These are phyloP conservation scores for Eumaeus atala DNA, from an alignment of 1,140 invertebrate genomes.

Conservation along the genomic window DNA sequence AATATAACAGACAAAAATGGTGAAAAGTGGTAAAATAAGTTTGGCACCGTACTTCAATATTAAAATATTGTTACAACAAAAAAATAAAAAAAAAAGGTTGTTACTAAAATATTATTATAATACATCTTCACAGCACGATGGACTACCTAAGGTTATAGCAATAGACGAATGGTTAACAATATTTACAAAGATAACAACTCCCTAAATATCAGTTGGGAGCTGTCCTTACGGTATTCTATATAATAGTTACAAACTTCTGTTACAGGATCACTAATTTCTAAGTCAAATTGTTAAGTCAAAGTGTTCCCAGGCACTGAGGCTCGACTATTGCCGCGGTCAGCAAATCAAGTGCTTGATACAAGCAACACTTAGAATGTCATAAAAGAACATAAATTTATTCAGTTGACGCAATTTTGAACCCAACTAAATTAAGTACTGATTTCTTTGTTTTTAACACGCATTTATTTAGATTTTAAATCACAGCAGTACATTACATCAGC, in stretches of 20 bases:
- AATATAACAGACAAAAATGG: conserved; percentile 1
- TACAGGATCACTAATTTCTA: background rate
- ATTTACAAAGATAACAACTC: conserved; percentile 64
- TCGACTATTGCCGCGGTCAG: background rate
- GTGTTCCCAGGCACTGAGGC: too few relatives aligned
- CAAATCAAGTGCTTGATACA: conserved; percentile 24
- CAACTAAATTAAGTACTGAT: conserved; percentile 4
- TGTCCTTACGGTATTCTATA: background rate
- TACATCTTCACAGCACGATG: conserved; percentile 43
- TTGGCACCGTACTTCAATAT: conserved; percentile 9
- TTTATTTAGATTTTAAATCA: conserved; percentile 3
- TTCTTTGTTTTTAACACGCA: background rate
- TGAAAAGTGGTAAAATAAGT: conserved; percentile 1
- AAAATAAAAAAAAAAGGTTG: conserved; percentile 12
- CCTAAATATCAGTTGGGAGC: conserved; percentile 28
- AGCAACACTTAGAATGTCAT: conserved; percentile 16
- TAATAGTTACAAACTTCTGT: conserved; percentile 3
- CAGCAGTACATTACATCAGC: conserved; percentile 8
- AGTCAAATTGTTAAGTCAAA: conserved; percentile 1
- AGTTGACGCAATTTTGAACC: background rate
- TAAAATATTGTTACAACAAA: conserved; percentile 2
- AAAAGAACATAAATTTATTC: background rate
- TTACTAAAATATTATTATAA: conserved; percentile 2
- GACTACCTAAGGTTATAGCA: conserved; percentile 48
- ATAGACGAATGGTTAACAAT: conserved; percentile 57